Evolutionary conservation across 1,140 invertebrate genomes (phyloP), one percentile per base, ranked within the genome.

Genomic region (Spodoptera litura): DNA sequence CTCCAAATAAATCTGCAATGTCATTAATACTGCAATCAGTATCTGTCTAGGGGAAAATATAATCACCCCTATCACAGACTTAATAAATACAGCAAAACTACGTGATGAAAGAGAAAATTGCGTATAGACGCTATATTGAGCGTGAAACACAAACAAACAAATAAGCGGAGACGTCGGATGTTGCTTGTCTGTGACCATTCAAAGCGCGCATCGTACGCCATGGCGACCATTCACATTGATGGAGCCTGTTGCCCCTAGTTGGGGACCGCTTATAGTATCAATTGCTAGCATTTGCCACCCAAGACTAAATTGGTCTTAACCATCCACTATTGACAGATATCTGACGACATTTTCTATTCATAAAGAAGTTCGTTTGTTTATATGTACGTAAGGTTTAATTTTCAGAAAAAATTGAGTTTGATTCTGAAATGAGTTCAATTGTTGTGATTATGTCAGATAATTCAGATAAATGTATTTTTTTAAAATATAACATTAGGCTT

Each of bases 221-320:
- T 81, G 80, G 71, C 72, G 70, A 78, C 81, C 79, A 87, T 86
- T 86, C 85, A 81, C 79, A 61, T 79, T 81, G 83, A 84, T 81
- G 81, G 82, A 77, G 80, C 73, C 66, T 81, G 81, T 84, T 86
- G 83, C 73, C 31, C 78, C 79, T 61, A 70, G 80, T 82, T 83
- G 78, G 64, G 81, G 59, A 75, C 82, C 78, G 72, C 81, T 80
- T 78, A 87, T 83, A 85, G 82, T 86, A 88, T 89, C 86, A 88
- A 86, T 87, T 83, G 68, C 66, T 74, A 55, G 80, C 82, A 86
- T 87, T 89, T 87, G 82, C 81, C 31, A 83, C 82, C 79, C 70
- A 79, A 75, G 80, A 76, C 80, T 76, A 83, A 81, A 76, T 52
- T 83, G 80, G 75, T 64, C 74, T 70, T 62, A 83, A 81, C 79